Base-by-base conservation (phyloP, 2,888 invertebrate species). In the Petrophora chlorosata region DNA sequence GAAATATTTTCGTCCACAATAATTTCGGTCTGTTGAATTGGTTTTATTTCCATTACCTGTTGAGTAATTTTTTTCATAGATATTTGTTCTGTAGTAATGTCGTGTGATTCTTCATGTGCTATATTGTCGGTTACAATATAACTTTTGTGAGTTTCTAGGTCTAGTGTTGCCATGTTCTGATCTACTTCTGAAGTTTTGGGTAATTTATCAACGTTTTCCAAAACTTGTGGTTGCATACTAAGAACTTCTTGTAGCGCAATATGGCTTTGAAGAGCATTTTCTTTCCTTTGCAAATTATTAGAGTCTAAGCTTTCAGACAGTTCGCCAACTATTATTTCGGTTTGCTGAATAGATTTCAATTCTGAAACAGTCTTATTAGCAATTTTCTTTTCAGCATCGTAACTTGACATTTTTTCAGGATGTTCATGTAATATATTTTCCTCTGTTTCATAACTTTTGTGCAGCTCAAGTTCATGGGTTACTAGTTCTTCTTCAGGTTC, bases 81-180 rank as follows among this genome's bases (percentile, higher is more conserved):
- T n/a, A 86, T 83, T 56, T 75, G 76, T 15, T 77, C 60, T 4
- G 76, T 69, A 43, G 59, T 59, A 15, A 92, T 83, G 44, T 77
- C 56, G 32, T 79, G 79, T 61, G 91, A 82, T 52, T 79, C 79
- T 62, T 92, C 92, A 2, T 88, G 86, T 15, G 68, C 42, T 10
- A 78, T 29, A 44, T 78, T 75, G 71, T 87, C 81, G 12, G 65
- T 63, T 5, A 81, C 72, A 16, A 63, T 63, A 52, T 71, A 84
- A 28, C 74, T 78, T 56, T 76, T 75, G 47, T 75, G 67, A 8
- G 77, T 63, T 67, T 80, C 76, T 26, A 86, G 25, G 38, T 78
- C 76, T 22, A 74, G 13, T 14, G 53, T 59, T 12, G 78, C 84
- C 54, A 65, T 68, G 38, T 57, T 78, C 19, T 39, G 42, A 38